Base-by-base conservation (phyloP, 2,888 invertebrate genomes). In the Drosophila stalkeri region DNA sequence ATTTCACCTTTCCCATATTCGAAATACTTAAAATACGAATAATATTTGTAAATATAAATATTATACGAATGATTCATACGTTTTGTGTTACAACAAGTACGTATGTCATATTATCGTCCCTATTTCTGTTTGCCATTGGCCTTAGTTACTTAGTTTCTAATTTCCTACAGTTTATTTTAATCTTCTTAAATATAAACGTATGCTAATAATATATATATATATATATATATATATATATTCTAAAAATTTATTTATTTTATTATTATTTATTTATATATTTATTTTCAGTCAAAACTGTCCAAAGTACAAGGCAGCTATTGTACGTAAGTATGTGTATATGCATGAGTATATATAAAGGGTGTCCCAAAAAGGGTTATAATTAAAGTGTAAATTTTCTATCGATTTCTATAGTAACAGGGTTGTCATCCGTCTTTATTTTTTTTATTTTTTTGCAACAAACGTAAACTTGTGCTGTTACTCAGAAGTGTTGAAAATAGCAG, bases 1-100 rank as follows among this genome's bases (percentile, higher is more conserved):
- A 80, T 78, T 86, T 80, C 82, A 79, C 84, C 89, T 86, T 87
- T 86, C 78, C 90, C 88, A 86, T 89, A 88, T 87, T 86, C 81
- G 75, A 86, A 88, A 86, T 90, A 83, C 75, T 85, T 90, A 51
- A 51, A 82, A 64, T 60, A 72, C 68, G 61, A 75, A 82, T 85
- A 57, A 56, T 63, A 49, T 63, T 54, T 60, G 66, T 79, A 59
- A 41, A 41, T n/a, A 14, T 37, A 41, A 72, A 61, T 73, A 70
- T 77, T 43, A 72, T 74, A 81, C 41, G 61, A 60, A 72, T 68
- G 63, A 75, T 64, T 61, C 66, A 67, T 70, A 64, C 57, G 67
- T 63, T 64, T 69, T 67, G 9, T 49, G 43, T 54, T 70, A 44
- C 39, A 65, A 60, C 55, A 60, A 72, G 59, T 54, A 20, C 54